Evolutionary conservation across 1,140 invertebrate species (phyloP).

Genomic region (Trichoplusia ni): DNA sequence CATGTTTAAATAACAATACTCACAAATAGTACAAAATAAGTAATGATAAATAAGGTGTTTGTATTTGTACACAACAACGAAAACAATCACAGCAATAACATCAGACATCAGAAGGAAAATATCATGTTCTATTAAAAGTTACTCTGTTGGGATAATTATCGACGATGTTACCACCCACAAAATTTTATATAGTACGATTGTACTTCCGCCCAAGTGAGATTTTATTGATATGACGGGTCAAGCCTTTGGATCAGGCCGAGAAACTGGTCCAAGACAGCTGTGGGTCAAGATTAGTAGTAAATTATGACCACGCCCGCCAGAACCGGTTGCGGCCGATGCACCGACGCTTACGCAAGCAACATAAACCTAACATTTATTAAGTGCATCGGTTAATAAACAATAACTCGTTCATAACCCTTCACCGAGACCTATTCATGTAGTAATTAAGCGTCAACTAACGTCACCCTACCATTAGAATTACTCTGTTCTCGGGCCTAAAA

Average conservation of each 20-base stretch:
- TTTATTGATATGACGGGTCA: slow-evolving; percentile 37
- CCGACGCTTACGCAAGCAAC: slow-evolving; percentile 49
- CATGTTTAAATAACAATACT: not conserved
- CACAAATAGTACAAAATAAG: not conserved
- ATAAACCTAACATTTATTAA: slow-evolving; percentile 36
- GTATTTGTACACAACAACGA: not conserved
- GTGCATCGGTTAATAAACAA: slow-evolving; percentile 25
- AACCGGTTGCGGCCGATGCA: slow-evolving; percentile 70
- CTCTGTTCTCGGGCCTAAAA: slow-evolving; percentile 24
- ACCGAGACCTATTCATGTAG: slow-evolving; percentile 26
- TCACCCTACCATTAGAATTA: slow-evolving; percentile 27
- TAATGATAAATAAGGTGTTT: not conserved
- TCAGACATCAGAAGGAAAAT: too few species aligned
- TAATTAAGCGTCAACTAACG: slow-evolving; percentile 9
- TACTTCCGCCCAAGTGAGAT: slow-evolving; percentile 48
- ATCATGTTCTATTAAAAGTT: slow-evolving; percentile 4
- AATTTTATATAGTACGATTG: slow-evolving; percentile 13
- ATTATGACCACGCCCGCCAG: slow-evolving; percentile 49
- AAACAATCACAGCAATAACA: not conserved
- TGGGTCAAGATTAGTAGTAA: slow-evolving; percentile 75
- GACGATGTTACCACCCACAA: slow-evolving; percentile 37
- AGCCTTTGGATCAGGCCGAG: slow-evolving; percentile 21
- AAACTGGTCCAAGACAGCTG: slow-evolving; percentile 61
- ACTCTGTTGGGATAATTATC: slow-evolving; percentile 3
- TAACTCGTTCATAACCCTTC: slow-evolving; percentile 12